Percentiles rank a stretch among this genome's conserved stretches.
phyloP scores from a whole-genome alignment of 2,113 vertebrate species.

The Cottus gobio region DNA sequence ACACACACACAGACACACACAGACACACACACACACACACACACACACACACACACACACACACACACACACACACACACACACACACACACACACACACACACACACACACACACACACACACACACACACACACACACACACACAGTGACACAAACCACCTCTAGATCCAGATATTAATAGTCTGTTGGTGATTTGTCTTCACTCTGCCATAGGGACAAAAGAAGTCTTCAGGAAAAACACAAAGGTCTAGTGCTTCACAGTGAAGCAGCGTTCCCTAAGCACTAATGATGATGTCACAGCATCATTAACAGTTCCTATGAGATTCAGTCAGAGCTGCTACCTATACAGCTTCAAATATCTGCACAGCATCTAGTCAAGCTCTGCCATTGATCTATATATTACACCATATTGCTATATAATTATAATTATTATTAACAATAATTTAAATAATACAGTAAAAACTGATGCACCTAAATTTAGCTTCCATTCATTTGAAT shows the following conservation, averaged over 20 bases:
- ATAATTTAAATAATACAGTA: neutral
- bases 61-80: neutral
- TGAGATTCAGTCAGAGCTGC: neutral
- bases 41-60: neutral
- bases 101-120: neutral
- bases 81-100: neutral
- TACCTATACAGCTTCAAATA: neutral
- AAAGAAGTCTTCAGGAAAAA: neutral
- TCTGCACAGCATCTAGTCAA: neutral
- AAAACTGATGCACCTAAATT: neutral
- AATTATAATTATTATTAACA: neutral
- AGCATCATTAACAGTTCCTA: neutral
- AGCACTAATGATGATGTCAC: neutral
- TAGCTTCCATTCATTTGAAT: neutral
- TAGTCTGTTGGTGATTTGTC: neutral
- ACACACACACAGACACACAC: too few species aligned
- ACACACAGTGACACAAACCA: neutral
- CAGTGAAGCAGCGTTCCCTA: neutral
- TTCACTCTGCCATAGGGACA: neutral
- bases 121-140: neutral
- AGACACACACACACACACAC: neutral
- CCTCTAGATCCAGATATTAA: neutral
- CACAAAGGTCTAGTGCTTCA: neutral
- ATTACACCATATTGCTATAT: too few species aligned
- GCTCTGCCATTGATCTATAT: neutral